A percentile compares a stretch with the other conserved stretches of the same genome.
These are phyloP conservation scores for human (Homo sapiens) DNA, from an alignment of 2,113 vertebrate species.

Conservation along the genomic window GRCh38 chr5:87539001-87539500, in stretches of 20 bases:
- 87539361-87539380: slow-evolving; percentile 20
- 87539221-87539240: slow-evolving; percentile 13
- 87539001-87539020: slow-evolving; percentile 10
- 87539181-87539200: slow-evolving; percentile 6
- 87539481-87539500: neutral
- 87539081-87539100: slow-evolving; percentile 60
- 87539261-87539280: neutral
- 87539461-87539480: slow-evolving; percentile 5
- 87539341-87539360: slow-evolving; percentile 12
- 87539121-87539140: slow-evolving; percentile 6
- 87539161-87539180: neutral
- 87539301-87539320: slow-evolving; percentile 3
- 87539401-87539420: slow-evolving; percentile 38
- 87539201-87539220: neutral
- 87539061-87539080: slow-evolving; percentile 43
- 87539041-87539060: slow-evolving; percentile 39
- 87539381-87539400: slow-evolving; percentile 19
- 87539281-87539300: slow-evolving; percentile 16
- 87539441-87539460: slow-evolving; percentile 32
- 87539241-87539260: slow-evolving; percentile 30
- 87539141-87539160: slow-evolving; percentile 18
- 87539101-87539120: neutral
- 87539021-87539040: slow-evolving; percentile 55
- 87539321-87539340: slow-evolving; percentile 13
- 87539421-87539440: slow-evolving; percentile 23